These are phyloP conservation scores for Gorsachius goisagi DNA, from an alignment of 2,113 vertebrate species.

Conservation along the genomic window DNA sequence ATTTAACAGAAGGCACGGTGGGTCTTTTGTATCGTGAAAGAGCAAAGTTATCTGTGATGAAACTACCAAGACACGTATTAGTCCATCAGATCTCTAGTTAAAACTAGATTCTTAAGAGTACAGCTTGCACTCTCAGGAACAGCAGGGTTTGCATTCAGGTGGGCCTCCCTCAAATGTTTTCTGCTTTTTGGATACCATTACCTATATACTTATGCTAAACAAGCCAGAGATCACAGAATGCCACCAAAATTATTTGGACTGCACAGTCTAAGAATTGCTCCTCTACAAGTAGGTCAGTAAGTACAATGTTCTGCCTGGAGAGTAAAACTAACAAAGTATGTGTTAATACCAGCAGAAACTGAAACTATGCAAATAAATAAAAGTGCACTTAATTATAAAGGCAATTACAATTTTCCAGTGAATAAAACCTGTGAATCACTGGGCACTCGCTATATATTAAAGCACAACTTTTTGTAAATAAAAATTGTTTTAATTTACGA, in stretches of 20 bases:
- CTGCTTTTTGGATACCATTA: background rate
- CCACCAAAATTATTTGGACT: background rate
- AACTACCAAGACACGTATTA: background rate
- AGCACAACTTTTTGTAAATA: background rate
- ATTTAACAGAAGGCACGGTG: background rate
- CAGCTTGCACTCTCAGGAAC: background rate
- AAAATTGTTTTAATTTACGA: background rate
- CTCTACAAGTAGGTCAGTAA: background rate
- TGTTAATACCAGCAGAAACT: background rate
- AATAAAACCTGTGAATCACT: background rate
- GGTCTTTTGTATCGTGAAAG: background rate
- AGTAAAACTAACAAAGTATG: background rate
- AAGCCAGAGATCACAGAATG: background rate
- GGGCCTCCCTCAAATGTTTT: background rate
- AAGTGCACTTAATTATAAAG: background rate
- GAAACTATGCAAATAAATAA: background rate
- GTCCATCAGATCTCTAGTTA: background rate
- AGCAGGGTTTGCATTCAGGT: background rate
- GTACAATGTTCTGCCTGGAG: background rate
- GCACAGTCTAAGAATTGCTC: background rate
- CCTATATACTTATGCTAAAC: background rate
- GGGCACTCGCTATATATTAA: background rate
- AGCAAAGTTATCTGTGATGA: background rate
- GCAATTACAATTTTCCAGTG: background rate
- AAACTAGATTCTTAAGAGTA: background rate